Evolutionary conservation across 1,140 invertebrate species (phyloP), one percentile per base, ranked within the genome.

Genomic region (Akabosia matsudoensis): DNA sequence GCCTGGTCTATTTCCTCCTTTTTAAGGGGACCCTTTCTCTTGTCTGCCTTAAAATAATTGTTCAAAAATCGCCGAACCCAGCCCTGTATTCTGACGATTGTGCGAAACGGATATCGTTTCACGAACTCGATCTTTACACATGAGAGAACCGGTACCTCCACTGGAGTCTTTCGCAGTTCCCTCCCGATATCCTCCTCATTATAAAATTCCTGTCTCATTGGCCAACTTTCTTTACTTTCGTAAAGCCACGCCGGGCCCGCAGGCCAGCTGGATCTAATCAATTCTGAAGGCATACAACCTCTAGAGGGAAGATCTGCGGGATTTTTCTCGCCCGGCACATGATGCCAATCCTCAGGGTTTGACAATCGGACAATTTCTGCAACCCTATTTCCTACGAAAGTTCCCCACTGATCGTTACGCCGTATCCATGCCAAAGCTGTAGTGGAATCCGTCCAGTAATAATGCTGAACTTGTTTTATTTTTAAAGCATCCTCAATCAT

Each of bases 361-460:
- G 67, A 30, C 2, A 30, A 34, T 31, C 16, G 14, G 3, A 24
- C 18, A 7, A 82, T 82, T 61, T 82, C 79, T 71, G 79, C 51
- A 7, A 77, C 75, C 26, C 77, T 24, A 34, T 81, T 81, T n/a
- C 16, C 3, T 2, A 81, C 79, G 71, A 81, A 81, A 3, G 74
- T 74, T 10, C 22, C 72, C 80, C 80, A 81, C 22, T 28, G n/a
- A 24, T 79, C 78, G 1, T 79, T 74, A 16, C 52, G 14, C 67
- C 74, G 73, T 0, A 84, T 79, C 82, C 83, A 84, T 2, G 67
- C 56, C 30, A 84, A 67, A 3, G 81, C 80, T 0, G 82, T 82
- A 0, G 79, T 76, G 0, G 82, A 84, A 64, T 84, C 83, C 7
- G 81, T 78, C 81, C 82, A 84, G 67, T 76, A 82, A 45, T 78